Base-by-base conservation (phyloP, 2,797 vertebrate species). In the Thamnophis elegans region DNA sequence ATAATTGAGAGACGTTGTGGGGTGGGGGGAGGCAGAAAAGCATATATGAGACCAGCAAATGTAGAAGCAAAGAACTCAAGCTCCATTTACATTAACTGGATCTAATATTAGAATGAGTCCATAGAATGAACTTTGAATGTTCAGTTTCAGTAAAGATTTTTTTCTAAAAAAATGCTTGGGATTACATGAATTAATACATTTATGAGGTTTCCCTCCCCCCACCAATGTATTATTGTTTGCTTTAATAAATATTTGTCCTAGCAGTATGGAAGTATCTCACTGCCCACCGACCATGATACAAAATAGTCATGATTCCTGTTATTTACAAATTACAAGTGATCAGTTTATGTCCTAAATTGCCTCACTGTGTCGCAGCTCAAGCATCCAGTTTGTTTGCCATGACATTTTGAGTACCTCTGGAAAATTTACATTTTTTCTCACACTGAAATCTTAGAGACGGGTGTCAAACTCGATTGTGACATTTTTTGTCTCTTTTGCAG, bases 211-310 rank as follows among this genome's bases (percentile, higher is more conserved):
- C 59, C 20, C 42, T 42, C 42, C 42, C 42, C 42, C 54, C 28
- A 28, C 4, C 22, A 10, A 60, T 14, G 3, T 6, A 58, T 28
- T 87, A 20, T 88, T 18, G 25, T 54, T 91, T 85, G 25, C n/a
- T 54, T 20, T 93, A 85, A 88, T 53, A 93, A 87, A 90, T 93
- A 88, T 88, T 90, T 93, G 65, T 55, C 65, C 25, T 88, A 88
- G 89, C 86, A 85, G 47, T 51, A 8, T 32, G 68, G 51, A 42
- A 55, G 53, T 87, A 85, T 88, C n/a, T 85, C 14, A 36, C 14
- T n/a, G 32, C 3, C 0, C n/a, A 42, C 5, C 25, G 3, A 60
- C 56, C 65, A 85, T 4, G 8, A 32, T 85, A 22, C 25, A 91
- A 82, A 90, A 62, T 28, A 82, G 54, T 85, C 68, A 90, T 93